Evolutionary conservation across 2,113 vertebrate species (phyloP), one percentile per base, ranked within the genome.

Genomic region (Macquaria ambigua): DNA sequence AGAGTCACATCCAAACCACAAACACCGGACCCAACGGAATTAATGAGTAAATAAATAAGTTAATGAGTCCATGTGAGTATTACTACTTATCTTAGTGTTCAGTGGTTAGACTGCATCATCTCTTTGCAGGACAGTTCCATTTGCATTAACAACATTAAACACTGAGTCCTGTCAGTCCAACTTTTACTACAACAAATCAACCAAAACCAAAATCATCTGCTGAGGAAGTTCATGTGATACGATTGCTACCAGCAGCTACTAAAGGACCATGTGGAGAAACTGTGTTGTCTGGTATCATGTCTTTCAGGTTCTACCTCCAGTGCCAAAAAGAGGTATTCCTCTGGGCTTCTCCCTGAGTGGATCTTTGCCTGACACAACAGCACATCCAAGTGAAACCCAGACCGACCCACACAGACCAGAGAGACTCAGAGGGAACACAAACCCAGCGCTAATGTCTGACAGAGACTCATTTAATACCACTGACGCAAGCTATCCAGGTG

Each of bases 271-370:
- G 62, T 56, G 23, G 59, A 43, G 28, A 31, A 37, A 46, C 23
- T 11, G 25, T 6, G 20, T 61, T 43, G 10, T 87, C 41, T 41
- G n/a, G 9, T 39, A 0, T 46, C 14, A 3, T 56, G 21, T 92
- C 18, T 52, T 73, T n/a, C 48, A 86, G 81, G 86, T 41, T 3
- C 84, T 94, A 1, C 95, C 95, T 25, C 74, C 96, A 4, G 93
- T 96, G 0, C 91, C 94, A 11, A 96, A 92, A 73, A 90, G 89
- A 28, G 20, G 75, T 3, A 52, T 87, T 3, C 82, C 92, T 52
- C 61, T 88, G 14, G 84, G 88, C 15, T 73, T 90, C 70, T 52
- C 73, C 4, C 69, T 81, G 53, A 87, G 86, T 8, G 78, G 74
- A 59, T 91, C 90, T 11, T 34, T 90, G 0, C 82, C 88, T 3